Evolutionary conservation across 2,113 vertebrate species (phyloP), one percentile per base, ranked within the genome.

Genomic region (Lichenostomus cassidix): DNA sequence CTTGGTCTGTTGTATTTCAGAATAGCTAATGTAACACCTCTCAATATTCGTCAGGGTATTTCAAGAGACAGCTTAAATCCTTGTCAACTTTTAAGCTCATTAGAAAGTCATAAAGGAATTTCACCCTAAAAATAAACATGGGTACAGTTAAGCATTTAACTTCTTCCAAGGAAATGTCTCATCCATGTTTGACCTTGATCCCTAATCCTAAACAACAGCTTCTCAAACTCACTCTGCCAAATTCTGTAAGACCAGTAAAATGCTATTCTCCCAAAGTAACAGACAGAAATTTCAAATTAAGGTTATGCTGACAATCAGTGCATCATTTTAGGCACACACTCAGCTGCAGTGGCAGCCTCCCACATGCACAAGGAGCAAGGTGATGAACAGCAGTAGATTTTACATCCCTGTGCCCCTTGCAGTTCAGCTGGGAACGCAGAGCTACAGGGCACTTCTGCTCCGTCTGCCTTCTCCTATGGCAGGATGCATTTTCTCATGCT

Each of bases 41-140:
- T 42, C n/a, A 56, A 0, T 8, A 5, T 68, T 31, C 31, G 12
- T 28, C 31, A 15, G 44, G 11, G 65, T 52, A 84, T 52, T 89
- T 86, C 33, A 42, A 55, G 62, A 56, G 27, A 83, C 47, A 28
- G 35, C n/a, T 78, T 71, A 78, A 94, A 90, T 60, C 60, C 58
- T 31, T 73, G 65, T 53, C 87, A 91, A 82, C 44, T 71, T 84
- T 64, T 52, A 79, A 91, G 35, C 33, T 89, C 33, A 71, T 68
- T 52, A 91, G 28, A 56, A 78, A 94, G 58, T 60, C 74, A 90
- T 65, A 93, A 56, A 80, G 71, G 22, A 93, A 83, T 86, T 88
- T 80, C 44, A 64, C 22, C 76, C 65, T 82, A 76, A 91, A 96
- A 91, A 75, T 87, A 92, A 84, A 56, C 20, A 56, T 1, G 35